Evolutionary conservation across 2,113 vertebrate species (phyloP).

Genomic region (Mungos mungo): DNA sequence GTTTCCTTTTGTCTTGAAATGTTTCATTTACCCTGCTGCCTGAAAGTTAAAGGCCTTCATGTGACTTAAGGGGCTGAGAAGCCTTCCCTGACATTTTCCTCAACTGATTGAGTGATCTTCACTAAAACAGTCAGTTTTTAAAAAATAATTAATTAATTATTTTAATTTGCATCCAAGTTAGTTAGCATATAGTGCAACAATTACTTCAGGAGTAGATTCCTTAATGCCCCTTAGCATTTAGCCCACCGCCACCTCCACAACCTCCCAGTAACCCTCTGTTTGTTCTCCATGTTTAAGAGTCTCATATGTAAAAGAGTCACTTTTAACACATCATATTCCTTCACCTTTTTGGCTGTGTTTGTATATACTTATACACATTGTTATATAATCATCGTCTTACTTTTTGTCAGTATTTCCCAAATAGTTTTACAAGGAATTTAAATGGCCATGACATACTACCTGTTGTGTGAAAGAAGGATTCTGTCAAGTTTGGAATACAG

Average conservation of each 20-base stretch:
- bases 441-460: not conserved
- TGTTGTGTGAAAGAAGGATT: not conserved
- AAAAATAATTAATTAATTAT: too few relatives aligned
- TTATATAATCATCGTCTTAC: not conserved
- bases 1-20: not conserved
- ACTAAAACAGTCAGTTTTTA: not conserved
- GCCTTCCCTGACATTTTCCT: not conserved
- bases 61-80: not conserved
- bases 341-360: not conserved
- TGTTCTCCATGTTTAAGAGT: too few relatives aligned
- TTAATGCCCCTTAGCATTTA: too few relatives aligned
- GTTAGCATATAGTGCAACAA: too few relatives aligned
- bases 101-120: not conserved
- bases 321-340: not conserved
- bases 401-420: constrained; percentile 14
- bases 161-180: too few relatives aligned
- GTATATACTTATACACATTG: not conserved
- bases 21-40: not conserved
- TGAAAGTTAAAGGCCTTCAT: not conserved
- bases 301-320: too few relatives aligned
- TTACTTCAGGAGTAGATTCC: too few relatives aligned
- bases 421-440: not conserved
- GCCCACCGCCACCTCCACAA: too few relatives aligned
- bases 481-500: not conserved
- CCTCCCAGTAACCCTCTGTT: too few relatives aligned